Percentiles rank a stretch among this genome's conserved stretches.
These are phyloP conservation scores for Tauraco erythrolophus DNA, from an alignment of 2,113 vertebrate species.

Conservation along the genomic window DNA sequence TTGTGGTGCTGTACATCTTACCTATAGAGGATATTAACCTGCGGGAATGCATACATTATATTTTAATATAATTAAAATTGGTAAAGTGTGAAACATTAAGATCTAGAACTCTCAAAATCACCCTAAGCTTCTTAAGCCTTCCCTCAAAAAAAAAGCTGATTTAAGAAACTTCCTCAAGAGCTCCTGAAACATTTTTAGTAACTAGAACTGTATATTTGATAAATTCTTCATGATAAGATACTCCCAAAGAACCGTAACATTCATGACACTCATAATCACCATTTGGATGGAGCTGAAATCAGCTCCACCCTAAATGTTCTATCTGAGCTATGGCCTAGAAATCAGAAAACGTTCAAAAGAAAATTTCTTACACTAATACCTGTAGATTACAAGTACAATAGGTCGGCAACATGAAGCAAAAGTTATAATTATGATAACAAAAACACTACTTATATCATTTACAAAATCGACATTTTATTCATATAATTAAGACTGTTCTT, in stretches of 20 bases:
- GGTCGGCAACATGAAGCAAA: neutral
- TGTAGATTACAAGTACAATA: neutral
- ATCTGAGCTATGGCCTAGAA: neutral
- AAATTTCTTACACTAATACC: neutral
- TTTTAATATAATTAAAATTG: neutral
- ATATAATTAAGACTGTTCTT: neutral
- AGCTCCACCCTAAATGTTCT: neutral
- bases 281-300: neutral
- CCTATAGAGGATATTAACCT: neutral
- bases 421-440: neutral
- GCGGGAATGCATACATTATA: neutral
- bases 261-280: neutral
- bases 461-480: neutral
- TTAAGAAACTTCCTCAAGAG: neutral
- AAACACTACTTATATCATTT: neutral
- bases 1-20: neutral
- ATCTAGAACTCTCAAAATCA: neutral
- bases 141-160: neutral
- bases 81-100: neutral
- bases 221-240: neutral
- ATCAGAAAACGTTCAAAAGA: neutral
- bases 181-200: neutral
- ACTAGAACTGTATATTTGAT: neutral
- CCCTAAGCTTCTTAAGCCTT: neutral
- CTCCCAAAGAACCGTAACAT: neutral